Conservation (phyloP, 2,797 vertebrate species). For the Sciurus carolinensis region DNA sequence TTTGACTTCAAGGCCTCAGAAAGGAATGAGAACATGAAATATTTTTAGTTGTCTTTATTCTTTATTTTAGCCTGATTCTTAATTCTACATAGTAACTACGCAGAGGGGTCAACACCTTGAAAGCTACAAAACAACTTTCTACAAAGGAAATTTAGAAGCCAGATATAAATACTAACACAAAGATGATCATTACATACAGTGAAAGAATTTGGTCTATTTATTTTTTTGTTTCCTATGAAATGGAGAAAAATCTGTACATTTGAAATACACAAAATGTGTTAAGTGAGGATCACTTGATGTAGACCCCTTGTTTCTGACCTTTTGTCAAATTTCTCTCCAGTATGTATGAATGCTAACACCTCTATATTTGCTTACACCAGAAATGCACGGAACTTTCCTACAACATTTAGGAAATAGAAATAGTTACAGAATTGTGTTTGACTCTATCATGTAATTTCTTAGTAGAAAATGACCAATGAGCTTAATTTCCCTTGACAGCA, state of each 20-base stretch:
- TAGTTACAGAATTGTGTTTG: background rate
- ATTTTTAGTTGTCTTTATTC: slow-evolving; percentile 72
- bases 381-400: background rate
- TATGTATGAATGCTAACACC: background rate
- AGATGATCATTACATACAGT: background rate
- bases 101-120: background rate
- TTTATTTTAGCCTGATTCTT: slow-evolving; percentile 54
- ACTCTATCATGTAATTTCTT: background rate
- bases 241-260: background rate
- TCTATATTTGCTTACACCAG: background rate
- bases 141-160: slow-evolving; percentile 7
- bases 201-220: background rate
- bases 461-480: background rate
- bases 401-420: background rate
- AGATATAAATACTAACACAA: slow-evolving; percentile 29
- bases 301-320: background rate
- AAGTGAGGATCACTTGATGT: background rate
- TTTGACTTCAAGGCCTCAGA: slow-evolving; percentile 50
- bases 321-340: background rate
- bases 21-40: slow-evolving; percentile 57
- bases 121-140: background rate
- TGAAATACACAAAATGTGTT: background rate
- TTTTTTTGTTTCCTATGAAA: background rate
- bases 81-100: slow-evolving; percentile 42
- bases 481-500: background rate